Conservation (phyloP, 1,140 invertebrate species). For the Orussus abietinus region DNA sequence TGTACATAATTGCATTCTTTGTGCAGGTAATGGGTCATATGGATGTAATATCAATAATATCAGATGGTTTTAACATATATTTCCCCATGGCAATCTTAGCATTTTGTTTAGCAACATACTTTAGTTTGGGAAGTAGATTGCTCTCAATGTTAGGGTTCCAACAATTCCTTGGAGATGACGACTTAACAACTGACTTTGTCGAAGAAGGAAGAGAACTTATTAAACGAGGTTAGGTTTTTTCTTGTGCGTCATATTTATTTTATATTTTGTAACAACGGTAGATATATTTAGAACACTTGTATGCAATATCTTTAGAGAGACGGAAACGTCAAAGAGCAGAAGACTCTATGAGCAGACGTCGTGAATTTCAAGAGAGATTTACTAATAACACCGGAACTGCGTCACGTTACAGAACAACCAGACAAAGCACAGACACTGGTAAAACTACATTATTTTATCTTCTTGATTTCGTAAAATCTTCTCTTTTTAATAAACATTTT, state of each 20-base stretch:
- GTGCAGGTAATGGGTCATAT: slow-evolving; percentile 98
- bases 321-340: slow-evolving; percentile 75
- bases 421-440: slow-evolving; percentile 57
- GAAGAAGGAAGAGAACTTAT: slow-evolving; percentile 91
- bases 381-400: slow-evolving; percentile 49
- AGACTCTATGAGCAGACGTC: slow-evolving; percentile 68
- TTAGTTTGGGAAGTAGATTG: slow-evolving; percentile 86
- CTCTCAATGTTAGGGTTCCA: slow-evolving; percentile 90
- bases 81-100: slow-evolving; percentile 96
- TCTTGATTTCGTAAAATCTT: too few relatives aligned
- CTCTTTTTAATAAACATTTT: too few relatives aligned
- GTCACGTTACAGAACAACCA: slow-evolving; percentile 53
- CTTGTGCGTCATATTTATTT: slow-evolving; percentile 8
- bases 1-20: slow-evolving; percentile 18
- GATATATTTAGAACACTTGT: slow-evolving; percentile 11
- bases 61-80: slow-evolving; percentile 98
- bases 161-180: slow-evolving; percentile 92
- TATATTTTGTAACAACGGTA: slow-evolving; percentile 13
- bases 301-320: slow-evolving; percentile 60
- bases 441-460: slow-evolving; percentile 17
- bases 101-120: slow-evolving; percentile 92
- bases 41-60: slow-evolving; percentile 96
- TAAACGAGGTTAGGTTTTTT: slow-evolving; percentile 63
- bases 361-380: slow-evolving; percentile 68
- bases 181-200: slow-evolving; percentile 87